phyloP scores from a whole-genome alignment of 2,888 invertebrate species.

The Alviniconcha strummeri region DNA sequence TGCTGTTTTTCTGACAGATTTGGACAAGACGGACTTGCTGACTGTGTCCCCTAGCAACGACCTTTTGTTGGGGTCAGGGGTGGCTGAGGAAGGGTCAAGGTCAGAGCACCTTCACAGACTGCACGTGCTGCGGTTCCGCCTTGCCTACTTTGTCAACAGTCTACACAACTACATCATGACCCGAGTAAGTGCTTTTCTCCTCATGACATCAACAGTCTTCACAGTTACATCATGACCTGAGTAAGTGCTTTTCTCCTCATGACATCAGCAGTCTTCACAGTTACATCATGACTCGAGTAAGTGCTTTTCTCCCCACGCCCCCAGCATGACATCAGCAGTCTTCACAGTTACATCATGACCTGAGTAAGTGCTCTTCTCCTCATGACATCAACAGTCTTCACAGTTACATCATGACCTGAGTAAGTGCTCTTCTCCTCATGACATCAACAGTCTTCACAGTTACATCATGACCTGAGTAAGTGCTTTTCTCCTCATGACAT shows the following conservation, averaged over 20 bases:
- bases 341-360: no score
- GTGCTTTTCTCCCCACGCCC: background rate
- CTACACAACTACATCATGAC: slow-evolving; percentile 74
- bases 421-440: slow-evolving; percentile 36
- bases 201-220: no score
- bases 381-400: slow-evolving; percentile 69
- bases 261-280: slow-evolving; percentile 71
- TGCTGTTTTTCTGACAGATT: background rate
- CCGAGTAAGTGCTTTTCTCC: slow-evolving; percentile 53
- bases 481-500: no score
- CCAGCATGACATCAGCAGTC: no score
- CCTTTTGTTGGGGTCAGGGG: slow-evolving; percentile 41
- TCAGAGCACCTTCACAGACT: slow-evolving; percentile 64
- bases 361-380: no score
- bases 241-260: no score
- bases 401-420: slow-evolving; percentile 73
- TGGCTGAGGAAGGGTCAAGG: slow-evolving; percentile 50
- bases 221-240: no score
- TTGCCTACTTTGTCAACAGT: slow-evolving; percentile 73
- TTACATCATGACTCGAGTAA: slow-evolving; percentile 73
- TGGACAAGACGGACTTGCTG: slow-evolving; percentile 26
- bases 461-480: slow-evolving; percentile 73
- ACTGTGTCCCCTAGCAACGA: slow-evolving; percentile 27
- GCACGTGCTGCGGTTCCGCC: slow-evolving; percentile 69
- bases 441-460: slow-evolving; percentile 71